These are phyloP conservation scores for Hyppa rectilinea DNA, from an alignment of 2,888 invertebrate species.

Conservation along the genomic window DNA sequence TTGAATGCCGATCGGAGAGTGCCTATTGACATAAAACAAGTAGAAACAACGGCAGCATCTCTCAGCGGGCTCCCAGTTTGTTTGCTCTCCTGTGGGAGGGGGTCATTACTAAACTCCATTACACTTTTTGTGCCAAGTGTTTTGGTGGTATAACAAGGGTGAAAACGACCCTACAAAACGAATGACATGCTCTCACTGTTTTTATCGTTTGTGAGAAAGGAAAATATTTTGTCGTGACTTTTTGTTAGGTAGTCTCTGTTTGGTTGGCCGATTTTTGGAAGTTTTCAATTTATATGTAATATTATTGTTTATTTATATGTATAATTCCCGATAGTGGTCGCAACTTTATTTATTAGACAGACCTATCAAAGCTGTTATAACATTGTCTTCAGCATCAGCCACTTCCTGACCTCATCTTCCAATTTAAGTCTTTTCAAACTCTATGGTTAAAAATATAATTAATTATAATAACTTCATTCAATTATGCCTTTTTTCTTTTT, in stretches of 20 bases:
- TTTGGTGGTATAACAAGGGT: slow-evolving; percentile 90
- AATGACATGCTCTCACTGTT: slow-evolving; percentile 85
- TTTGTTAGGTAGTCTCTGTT: slow-evolving; percentile 52
- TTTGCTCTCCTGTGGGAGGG: slow-evolving; percentile 83
- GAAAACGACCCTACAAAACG: slow-evolving; percentile 89
- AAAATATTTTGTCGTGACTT: slow-evolving; percentile 71
- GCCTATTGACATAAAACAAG: slow-evolving; percentile 60
- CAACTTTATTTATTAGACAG: neutral
- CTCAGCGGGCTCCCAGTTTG: slow-evolving; percentile 84
- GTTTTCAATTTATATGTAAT: neutral
- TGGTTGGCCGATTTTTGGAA: slow-evolving; percentile 9
- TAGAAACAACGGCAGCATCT: slow-evolving; percentile 77
- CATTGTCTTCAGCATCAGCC: neutral
- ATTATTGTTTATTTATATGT: too few relatives aligned
- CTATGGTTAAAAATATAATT: neutral
- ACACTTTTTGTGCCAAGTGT: slow-evolving; percentile 91
- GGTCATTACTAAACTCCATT: slow-evolving; percentile 90
- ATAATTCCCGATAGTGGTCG: neutral
- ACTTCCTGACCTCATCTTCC: neutral
- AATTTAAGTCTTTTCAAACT: neutral
- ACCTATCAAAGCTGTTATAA: neutral
- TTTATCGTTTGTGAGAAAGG: slow-evolving; percentile 81
- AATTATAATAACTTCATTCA: neutral
- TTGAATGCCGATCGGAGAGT: slow-evolving; percentile 43
- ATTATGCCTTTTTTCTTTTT: too few relatives aligned